phyloP scores from a whole-genome alignment of 1,140 invertebrate genomes.

The Ooceraea biroi region DNA sequence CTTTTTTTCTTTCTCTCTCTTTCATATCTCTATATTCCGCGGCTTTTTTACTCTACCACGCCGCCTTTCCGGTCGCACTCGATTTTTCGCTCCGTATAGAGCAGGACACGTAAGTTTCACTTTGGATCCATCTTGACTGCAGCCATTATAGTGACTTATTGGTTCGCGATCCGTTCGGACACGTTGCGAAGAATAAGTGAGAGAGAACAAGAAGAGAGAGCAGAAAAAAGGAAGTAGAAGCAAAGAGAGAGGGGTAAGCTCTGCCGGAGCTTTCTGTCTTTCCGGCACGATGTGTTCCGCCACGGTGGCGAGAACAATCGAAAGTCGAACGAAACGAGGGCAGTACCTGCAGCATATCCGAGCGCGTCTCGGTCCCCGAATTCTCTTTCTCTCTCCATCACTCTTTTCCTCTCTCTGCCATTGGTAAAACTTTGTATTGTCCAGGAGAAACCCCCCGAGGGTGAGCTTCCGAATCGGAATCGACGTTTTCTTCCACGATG shows the following conservation, averaged over 20 bases:
- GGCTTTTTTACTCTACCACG: constrained; percentile 8
- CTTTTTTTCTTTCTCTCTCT: not conserved
- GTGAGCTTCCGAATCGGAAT: constrained; percentile 64
- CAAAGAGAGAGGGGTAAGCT: constrained; percentile 45
- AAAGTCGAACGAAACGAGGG: constrained; percentile 73
- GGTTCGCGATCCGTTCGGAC: constrained; percentile 71
- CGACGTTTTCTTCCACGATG: constrained; percentile 57
- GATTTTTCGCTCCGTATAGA: constrained; percentile 53
- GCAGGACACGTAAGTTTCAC: constrained; percentile 65
- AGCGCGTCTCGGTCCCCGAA: constrained; percentile 60
- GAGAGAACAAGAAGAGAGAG: not conserved
- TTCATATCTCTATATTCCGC: not conserved
- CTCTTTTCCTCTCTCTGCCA: constrained; percentile 26
- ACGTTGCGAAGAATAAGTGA: constrained; percentile 49
- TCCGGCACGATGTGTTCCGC: constrained; percentile 47
- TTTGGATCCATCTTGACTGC: constrained; percentile 54
- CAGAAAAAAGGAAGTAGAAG: not conserved
- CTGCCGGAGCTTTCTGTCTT: constrained; percentile 65
- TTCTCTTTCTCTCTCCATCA: constrained; percentile 52
- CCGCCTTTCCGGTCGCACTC: not conserved
- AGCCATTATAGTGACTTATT: constrained; percentile 71
- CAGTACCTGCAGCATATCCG: constrained; percentile 64
- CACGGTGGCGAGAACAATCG: constrained; percentile 68
- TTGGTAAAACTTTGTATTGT: constrained; percentile 70
- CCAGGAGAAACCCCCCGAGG: constrained; percentile 62